Percentiles rank a stretch among this genome's conserved stretches.
Conservation (phyloP, 64 coral and sea anemone genomes). For the Stichodactyla mertensii region DNA sequence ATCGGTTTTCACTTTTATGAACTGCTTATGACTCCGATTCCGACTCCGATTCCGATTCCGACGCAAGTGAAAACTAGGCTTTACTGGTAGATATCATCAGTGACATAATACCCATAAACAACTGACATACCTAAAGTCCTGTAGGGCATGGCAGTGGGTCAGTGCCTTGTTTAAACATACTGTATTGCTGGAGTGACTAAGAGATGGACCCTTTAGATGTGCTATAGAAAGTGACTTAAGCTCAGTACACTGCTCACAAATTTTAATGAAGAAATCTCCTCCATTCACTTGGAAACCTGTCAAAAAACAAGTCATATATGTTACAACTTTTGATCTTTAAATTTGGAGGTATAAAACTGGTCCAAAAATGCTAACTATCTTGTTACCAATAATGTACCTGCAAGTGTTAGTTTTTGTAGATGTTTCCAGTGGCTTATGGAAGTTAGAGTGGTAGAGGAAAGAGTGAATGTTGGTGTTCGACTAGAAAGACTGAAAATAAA, state of each 20-base stretch:
- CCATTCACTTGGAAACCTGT: slow-evolving; percentile 5
- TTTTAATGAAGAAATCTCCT: background rate
- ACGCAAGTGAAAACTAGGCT: too few relatives aligned
- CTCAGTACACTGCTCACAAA: background rate
- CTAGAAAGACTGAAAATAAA: background rate
- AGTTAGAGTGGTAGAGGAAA: background rate
- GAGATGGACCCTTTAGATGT: slow-evolving; percentile 13
- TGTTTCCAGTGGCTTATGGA: background rate
- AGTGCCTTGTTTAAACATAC: background rate
- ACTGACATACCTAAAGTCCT: background rate
- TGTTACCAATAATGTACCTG: background rate
- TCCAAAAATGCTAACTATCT: too few relatives aligned
- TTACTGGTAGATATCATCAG: background rate
- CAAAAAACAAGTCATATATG: background rate
- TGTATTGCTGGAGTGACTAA: slow-evolving; percentile 2
- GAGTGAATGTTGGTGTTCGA: background rate
- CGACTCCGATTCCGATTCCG: too few relatives aligned
- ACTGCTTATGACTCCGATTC: too few relatives aligned
- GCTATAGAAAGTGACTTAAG: background rate
- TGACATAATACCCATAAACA: background rate
- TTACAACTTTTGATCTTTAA: background rate
- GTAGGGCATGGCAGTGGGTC: background rate
- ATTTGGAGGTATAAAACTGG: background rate
- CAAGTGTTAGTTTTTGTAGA: slow-evolving; percentile 13
- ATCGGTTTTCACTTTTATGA: too few relatives aligned